Evolutionary conservation across 2,797 vertebrate genomes (phyloP).

Genomic region (Eulemur mongoz): DNA sequence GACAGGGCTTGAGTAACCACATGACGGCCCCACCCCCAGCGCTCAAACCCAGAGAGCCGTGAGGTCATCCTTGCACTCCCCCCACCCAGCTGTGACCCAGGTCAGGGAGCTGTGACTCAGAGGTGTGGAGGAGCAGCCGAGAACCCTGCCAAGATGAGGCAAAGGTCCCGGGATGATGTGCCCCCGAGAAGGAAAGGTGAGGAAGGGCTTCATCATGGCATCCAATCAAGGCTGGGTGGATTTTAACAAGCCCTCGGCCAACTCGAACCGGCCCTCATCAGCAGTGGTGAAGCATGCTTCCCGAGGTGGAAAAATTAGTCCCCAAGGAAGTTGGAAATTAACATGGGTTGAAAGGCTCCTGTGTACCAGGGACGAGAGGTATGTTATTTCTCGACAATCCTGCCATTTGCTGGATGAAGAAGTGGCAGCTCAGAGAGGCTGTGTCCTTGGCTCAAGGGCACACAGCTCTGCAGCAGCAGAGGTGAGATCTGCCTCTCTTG

Average conservation of each 20-base stretch:
- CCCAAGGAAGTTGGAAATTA: conserved; percentile 23
- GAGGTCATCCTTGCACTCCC: conserved; percentile 16
- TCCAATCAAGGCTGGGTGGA: conserved; percentile 8
- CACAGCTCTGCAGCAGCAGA: not conserved
- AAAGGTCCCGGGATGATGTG: not conserved
- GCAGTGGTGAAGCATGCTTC: not conserved
- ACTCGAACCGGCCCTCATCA: not conserved
- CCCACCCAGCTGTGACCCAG: not conserved
- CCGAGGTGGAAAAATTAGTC: conserved; percentile 1
- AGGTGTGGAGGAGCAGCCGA: not conserved
- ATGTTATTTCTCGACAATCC: not conserved
- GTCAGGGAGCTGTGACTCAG: conserved; percentile 45
- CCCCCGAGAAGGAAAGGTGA: not conserved
- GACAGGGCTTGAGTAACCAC: fast-evolving
- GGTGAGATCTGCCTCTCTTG: not conserved
- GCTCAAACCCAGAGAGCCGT: not conserved
- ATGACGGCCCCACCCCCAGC: not conserved
- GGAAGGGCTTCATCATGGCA: not conserved
- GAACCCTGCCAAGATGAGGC: not conserved
- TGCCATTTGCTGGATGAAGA: not conserved
- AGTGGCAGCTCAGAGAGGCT: conserved; percentile 11
- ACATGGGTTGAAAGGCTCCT: not conserved
- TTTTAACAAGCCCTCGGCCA: not conserved
- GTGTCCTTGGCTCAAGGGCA: not conserved
- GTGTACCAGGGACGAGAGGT: fast-evolving